These are phyloP conservation scores for Scolanthus callimorphus DNA, from an alignment of 92 coral and sea anemone species.

Conservation along the genomic window DNA sequence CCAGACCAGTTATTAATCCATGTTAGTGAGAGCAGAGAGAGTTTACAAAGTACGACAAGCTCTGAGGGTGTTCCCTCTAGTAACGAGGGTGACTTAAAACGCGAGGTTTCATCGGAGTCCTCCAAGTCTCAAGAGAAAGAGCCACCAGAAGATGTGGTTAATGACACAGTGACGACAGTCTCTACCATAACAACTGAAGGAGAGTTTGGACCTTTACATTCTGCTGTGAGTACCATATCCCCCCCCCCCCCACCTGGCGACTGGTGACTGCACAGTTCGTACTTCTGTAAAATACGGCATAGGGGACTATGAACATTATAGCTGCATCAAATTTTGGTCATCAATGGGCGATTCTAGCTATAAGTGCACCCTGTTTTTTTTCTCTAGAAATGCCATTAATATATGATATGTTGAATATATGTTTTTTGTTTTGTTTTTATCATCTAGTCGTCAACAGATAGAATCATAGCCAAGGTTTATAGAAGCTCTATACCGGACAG, in stretches of 20 bases:
- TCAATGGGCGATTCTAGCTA: no score
- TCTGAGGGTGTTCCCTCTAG: slow-evolving; percentile 44
- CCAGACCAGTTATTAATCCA: slow-evolving; percentile 71
- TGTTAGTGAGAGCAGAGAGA: slow-evolving; percentile 64
- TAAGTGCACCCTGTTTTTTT: no score
- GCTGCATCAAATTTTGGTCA: no score
- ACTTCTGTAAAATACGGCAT: no score
- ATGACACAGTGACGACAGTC: slow-evolving; percentile 12
- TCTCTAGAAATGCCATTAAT: no score
- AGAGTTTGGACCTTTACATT: slow-evolving; percentile 14
- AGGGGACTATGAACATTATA: no score
- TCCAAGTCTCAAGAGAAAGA: slow-evolving; percentile 4
- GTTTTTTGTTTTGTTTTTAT: not conserved
- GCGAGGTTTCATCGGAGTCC: slow-evolving; percentile 9
- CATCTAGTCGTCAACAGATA: slow-evolving; percentile 63
- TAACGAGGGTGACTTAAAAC: slow-evolving; percentile 23
- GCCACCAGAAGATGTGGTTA: not conserved
- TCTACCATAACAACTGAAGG: slow-evolving; percentile 12
- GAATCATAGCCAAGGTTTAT: slow-evolving; percentile 31
- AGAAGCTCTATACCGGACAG: slow-evolving; percentile 70
- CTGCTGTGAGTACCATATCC: no score
- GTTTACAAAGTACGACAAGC: slow-evolving; percentile 55
- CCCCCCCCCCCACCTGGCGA: no score
- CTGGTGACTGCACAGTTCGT: no score
- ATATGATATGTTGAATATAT: no score